Conservation (phyloP, 2,888 invertebrate genomes). For the Trisateles emortualis region DNA sequence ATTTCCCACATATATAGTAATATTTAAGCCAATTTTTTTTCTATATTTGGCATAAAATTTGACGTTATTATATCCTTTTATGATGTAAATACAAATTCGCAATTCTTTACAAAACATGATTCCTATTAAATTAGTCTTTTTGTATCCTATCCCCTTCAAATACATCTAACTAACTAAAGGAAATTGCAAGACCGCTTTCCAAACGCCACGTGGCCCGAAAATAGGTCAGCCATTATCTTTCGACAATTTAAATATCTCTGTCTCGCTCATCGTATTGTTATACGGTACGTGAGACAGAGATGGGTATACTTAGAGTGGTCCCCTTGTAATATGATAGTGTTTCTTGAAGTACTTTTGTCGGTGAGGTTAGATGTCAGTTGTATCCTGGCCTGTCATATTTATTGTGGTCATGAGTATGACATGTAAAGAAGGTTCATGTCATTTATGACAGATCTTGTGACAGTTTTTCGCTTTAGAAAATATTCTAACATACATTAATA, state of each 20-base stretch:
- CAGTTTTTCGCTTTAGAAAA: constrained; percentile 14
- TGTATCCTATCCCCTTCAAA: constrained; percentile 16
- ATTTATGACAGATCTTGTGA: constrained; percentile 13
- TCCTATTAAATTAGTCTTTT: constrained; percentile 5
- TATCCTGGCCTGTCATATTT: constrained; percentile 42
- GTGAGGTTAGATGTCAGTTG: constrained; percentile 38
- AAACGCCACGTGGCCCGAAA: constrained; percentile 75
- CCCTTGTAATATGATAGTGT: constrained; percentile 48
- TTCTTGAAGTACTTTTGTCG: constrained; percentile 46
- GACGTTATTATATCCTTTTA: constrained; percentile 5
- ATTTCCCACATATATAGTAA: too few species aligned
- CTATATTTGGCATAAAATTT: too few species aligned
- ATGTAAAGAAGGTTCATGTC: constrained; percentile 9
- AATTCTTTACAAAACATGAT: constrained; percentile 9
- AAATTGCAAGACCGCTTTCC: constrained; percentile 59
- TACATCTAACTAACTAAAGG: constrained; percentile 37
- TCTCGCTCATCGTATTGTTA: constrained; percentile 53
- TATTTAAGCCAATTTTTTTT: too few species aligned
- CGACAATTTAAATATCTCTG: constrained; percentile 59
- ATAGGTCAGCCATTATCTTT: constrained; percentile 79
- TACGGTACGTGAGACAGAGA: constrained; percentile 45
- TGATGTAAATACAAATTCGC: constrained; percentile 2
- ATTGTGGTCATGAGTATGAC: constrained; percentile 8
- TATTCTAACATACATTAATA: too few species aligned
- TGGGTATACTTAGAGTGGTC: constrained; percentile 36